These are phyloP conservation scores for Siderastrea radians DNA, from an alignment of 92 coral and sea anemone genomes.

Conservation along the genomic window DNA sequence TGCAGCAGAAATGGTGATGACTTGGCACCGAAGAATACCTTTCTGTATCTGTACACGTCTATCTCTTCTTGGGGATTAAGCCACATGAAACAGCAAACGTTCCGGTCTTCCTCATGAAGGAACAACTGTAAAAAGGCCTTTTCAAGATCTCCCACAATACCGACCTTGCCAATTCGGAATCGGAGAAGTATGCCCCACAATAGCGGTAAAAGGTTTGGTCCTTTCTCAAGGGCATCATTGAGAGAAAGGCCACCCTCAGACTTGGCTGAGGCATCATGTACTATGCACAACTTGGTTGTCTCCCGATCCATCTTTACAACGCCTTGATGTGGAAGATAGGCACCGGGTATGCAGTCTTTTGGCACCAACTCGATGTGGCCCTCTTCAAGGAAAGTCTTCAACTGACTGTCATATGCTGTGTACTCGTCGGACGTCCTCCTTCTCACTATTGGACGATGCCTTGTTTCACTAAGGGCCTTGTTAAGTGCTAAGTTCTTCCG, in stretches of 20 bases:
- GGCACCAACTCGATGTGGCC: constrained; percentile 18
- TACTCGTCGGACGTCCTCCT: too few species aligned
- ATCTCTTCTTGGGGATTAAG: constrained; percentile 31
- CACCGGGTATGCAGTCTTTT: neutral
- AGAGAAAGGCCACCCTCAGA: constrained; percentile 20
- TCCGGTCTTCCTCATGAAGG: constrained; percentile 15
- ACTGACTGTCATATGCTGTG: constrained; percentile 14
- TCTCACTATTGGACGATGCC: neutral
- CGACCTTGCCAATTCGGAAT: constrained; percentile 14
- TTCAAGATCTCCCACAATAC: constrained; percentile 24
- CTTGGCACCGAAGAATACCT: constrained; percentile 14
- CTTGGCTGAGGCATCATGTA: constrained; percentile 31
- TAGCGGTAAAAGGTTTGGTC: constrained; percentile 13
- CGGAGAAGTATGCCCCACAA: constrained; percentile 40
- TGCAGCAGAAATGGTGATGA: constrained; percentile 32
- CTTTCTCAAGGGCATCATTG: constrained; percentile 24
- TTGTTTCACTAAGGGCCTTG: constrained; percentile 1
- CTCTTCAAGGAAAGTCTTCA: constrained; percentile 7
- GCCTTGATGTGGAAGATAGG: constrained; percentile 15
- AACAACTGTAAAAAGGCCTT: constrained; percentile 23
- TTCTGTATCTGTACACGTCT: constrained; percentile 20
- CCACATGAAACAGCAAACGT: constrained; percentile 25
- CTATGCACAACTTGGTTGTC: constrained; percentile 4
- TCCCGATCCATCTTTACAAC: constrained; percentile 9
- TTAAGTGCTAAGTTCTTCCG: constrained; percentile 1